phyloP scores from a whole-genome alignment of 1,140 invertebrate genomes.

The Diorhabda elongata region DNA sequence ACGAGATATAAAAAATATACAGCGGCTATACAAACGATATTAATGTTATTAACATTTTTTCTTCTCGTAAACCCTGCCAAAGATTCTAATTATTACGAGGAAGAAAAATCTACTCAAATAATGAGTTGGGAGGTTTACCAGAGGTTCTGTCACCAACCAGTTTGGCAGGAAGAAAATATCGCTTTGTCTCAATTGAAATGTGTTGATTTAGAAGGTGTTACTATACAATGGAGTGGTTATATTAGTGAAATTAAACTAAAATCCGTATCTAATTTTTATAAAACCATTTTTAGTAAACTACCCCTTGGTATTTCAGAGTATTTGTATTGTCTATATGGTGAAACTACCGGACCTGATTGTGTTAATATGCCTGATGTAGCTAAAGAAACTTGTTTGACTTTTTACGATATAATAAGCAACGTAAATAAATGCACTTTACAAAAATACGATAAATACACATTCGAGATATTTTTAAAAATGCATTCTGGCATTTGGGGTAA shows the following conservation, averaged over 20 bases:
- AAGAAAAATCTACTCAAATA: constrained; percentile 21
- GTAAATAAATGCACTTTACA: constrained; percentile 63
- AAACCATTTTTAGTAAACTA: constrained; percentile 55
- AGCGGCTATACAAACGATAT: constrained; percentile 56
- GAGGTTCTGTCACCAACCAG: constrained; percentile 64
- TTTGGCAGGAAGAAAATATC: constrained; percentile 62
- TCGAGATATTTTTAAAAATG: constrained; percentile 65
- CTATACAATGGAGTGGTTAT: constrained; percentile 69
- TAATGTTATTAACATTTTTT: constrained; percentile 41
- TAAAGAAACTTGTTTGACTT: constrained; percentile 53
- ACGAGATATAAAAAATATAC: constrained; percentile 52
- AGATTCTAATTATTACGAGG: constrained; percentile 15
- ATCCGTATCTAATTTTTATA: constrained; percentile 59
- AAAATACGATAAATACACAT: constrained; percentile 58
- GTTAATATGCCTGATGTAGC: constrained; percentile 47
- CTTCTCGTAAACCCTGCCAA: constrained; percentile 26
- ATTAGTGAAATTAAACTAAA: constrained; percentile 62
- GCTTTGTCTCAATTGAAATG: constrained; percentile 66
- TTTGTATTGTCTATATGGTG: constrained; percentile 66
- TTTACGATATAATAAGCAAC: constrained; percentile 51
- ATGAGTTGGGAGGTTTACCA: constrained; percentile 66
- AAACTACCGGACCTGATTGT: constrained; percentile 56
- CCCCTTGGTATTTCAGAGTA: constrained; percentile 56
- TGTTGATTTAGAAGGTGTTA: constrained; percentile 59
- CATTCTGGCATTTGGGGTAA: constrained; percentile 60